These are phyloP conservation scores for Tiphia femorata DNA, from an alignment of 2,888 invertebrate genomes.

Conservation along the genomic window DNA sequence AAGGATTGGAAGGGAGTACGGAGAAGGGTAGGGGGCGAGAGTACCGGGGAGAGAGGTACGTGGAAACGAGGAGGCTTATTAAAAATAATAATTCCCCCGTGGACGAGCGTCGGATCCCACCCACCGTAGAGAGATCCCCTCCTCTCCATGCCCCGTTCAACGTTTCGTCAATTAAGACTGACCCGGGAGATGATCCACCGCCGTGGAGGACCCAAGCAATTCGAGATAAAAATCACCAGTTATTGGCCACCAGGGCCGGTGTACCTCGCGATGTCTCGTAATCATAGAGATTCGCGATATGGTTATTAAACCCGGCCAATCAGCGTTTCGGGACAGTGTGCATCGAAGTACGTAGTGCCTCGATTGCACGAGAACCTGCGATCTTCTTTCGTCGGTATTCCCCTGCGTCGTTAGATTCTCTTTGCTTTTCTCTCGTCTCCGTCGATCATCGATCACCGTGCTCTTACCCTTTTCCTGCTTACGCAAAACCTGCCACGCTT, in stretches of 20 bases:
- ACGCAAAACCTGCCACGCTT: no score
- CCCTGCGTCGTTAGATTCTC: no score
- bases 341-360: conserved; percentile 11
- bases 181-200: conserved; percentile 23
- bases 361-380: conserved; percentile 2
- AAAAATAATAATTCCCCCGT: conserved; percentile 52
- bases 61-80: conserved; percentile 47
- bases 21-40: not conserved
- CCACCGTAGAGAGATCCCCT: conserved; percentile 32
- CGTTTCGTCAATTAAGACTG: conserved; percentile 42
- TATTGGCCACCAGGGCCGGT: conserved; percentile 27
- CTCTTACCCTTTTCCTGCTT: no score
- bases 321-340: conserved; percentile 11
- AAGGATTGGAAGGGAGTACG: conserved; percentile 2
- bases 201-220: conserved; percentile 55
- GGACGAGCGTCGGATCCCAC: conserved; percentile 29
- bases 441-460: no score
- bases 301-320: conserved; percentile 57
- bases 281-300: conserved; percentile 57
- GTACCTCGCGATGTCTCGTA: conserved; percentile 47
- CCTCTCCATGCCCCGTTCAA: conserved; percentile 25
- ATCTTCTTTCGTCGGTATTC: no score
- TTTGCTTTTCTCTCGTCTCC: no score
- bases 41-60: conserved; percentile 18
- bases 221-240: conserved; percentile 52